Base-by-base conservation (phyloP, 2,888 invertebrate genomes). In the Drosophila anomalata region DNA sequence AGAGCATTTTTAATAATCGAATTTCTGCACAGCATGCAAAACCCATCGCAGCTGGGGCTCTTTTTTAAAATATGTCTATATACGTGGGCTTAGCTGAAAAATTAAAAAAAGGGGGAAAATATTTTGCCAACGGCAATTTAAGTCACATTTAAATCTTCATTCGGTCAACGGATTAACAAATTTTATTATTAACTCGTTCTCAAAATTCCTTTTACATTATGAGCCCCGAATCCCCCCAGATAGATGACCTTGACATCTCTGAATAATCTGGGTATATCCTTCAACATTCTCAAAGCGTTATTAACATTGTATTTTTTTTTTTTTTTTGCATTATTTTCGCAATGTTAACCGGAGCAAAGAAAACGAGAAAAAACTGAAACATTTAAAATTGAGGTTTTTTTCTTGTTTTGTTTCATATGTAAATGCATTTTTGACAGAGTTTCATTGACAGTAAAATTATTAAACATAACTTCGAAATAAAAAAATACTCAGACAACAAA, bases 391-490 rank as follows among this genome's bases (percentile, higher is more conserved):
- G 24, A 36, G 17, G 57, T 74, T 81, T 74, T 60, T 72, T 81
- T 77, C 58, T 58, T 24, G 24, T 22, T 42, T 61, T 51, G 52
- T 31, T 67, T 78, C 76, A 78, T 71, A 77, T 86, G 83, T 65
- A 77, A 81, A 81, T 86, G 83, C 73, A 72, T 63, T 85, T 76
- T 63, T 70, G 70, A 57, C 74, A 63, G 68, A 11, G 55, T 72
- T 75, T 77, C 79, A 82, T 77, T 82, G 79, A 73, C 44, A 53
- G 73, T 41, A 58, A 72, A 72, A 72, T 65, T 72, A 73, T 73
- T 55, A 75, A 79, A 47, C 77, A 79, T 79, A 73, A 72, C 69
- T 78, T 70, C 41, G 52, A 59, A 58, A 61, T 65, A 63, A 76
- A 60, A 56, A 56, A 54, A 47, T 52, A 36, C 44, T 6, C 22